A percentile compares a stretch with the other conserved stretches of the same genome.
These are phyloP conservation scores for human (Homo sapiens) DNA, from an alignment of 2,113 vertebrate species.

Conservation along the genomic window DNA sequence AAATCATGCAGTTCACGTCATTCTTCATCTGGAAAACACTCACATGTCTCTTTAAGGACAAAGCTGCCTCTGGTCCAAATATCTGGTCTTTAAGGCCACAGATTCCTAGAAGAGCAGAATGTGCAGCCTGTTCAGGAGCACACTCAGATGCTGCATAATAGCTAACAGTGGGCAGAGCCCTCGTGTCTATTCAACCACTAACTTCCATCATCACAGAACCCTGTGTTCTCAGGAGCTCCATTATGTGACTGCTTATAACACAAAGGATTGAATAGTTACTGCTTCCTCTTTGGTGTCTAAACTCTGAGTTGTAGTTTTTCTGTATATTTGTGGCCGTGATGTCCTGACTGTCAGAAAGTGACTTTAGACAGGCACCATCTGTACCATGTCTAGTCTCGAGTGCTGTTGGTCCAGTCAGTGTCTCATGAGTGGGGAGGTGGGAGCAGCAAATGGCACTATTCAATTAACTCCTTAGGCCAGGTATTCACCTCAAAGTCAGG, in stretches of 20 bases:
- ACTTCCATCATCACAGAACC: neutral
- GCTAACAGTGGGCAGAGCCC: no score
- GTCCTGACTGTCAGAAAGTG: neutral
- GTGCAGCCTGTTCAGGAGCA: neutral
- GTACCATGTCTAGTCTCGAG: neutral
- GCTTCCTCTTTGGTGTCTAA: neutral
- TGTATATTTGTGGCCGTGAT: neutral
- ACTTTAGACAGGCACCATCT: neutral
- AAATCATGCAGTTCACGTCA: neutral
- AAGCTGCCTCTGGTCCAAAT: neutral
- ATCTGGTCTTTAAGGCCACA: neutral
- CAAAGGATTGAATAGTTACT: neutral
- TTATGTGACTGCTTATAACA: neutral
- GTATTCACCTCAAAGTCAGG: neutral
- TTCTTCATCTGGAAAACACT: constrained; percentile 24
- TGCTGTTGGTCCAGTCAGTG: neutral
- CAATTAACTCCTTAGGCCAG: neutral
- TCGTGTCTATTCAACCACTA: neutral
- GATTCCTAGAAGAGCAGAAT: neutral
- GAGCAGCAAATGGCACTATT: neutral
- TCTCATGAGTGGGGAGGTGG: neutral
- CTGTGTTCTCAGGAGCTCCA: neutral
- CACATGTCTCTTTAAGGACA: neutral
- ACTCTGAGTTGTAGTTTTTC: neutral
- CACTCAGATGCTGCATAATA: neutral